These are phyloP conservation scores for Phataginus tricuspis DNA, from an alignment of 2,797 vertebrate species.

Conservation along the genomic window DNA sequence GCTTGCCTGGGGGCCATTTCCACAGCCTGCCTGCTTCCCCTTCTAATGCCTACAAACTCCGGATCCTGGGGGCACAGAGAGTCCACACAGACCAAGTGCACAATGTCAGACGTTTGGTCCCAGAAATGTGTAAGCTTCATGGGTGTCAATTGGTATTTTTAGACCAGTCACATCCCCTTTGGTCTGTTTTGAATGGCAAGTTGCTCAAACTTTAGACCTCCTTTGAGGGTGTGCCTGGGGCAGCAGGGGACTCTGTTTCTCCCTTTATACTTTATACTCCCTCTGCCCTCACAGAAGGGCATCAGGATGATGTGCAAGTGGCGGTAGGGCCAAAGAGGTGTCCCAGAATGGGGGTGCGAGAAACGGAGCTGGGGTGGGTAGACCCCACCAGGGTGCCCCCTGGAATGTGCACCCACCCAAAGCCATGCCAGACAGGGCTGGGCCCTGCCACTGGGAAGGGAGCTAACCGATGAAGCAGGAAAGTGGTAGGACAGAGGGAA, in stretches of 20 bases:
- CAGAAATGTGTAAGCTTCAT: not conserved
- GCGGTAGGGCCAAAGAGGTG: not conserved
- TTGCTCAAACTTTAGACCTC: not conserved
- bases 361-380: not conserved
- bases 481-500: not conserved
- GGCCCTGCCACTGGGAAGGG: not conserved
- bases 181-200: not conserved
- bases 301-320: not conserved
- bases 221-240: fast-evolving
- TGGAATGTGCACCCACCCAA: fast-evolving
- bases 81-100: not conserved
- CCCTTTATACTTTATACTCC: not conserved
- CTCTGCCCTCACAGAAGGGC: not conserved
- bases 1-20: not conserved
- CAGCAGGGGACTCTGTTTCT: not conserved
- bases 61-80: not conserved
- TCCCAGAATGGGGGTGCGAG: not conserved
- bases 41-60: not conserved
- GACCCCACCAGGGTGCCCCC: fast-evolving
- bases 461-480: not conserved
- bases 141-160: not conserved
- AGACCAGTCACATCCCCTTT: not conserved
- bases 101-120: not conserved
- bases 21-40: fast-evolving
- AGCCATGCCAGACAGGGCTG: not conserved